Base-by-base conservation (phyloP, 2,113 vertebrate genomes). In the Upupa epops region DNA sequence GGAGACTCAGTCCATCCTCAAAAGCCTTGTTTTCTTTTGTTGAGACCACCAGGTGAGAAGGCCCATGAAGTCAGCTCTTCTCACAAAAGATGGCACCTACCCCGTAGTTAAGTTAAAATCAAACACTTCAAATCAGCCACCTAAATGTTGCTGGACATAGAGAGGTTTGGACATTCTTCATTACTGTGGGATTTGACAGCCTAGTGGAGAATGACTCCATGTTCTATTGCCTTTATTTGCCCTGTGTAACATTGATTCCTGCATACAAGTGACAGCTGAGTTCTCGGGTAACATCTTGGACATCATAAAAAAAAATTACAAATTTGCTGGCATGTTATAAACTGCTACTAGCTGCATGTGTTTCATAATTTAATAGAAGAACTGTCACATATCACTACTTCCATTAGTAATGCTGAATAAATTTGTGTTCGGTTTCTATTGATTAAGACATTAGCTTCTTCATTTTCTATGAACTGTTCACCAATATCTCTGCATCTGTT, bases 371-470 rank as follows among this genome's bases (percentile, higher is more conserved):
- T 92, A 88, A 88, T 86, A 95, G 80, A 63, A 63, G 29, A 92
- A 94, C 40, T 86, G 69, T 56, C 31, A 94, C 74, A 60, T 88
- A 89, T 88, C 85, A 95, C 92, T 89, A 74, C 61, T 89, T 88
- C 84, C 61, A 91, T 88, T 83, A 96, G 86, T 86, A 76, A 79
- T 70, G 85, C 37, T 81, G 87, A 92, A 91, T 90, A 92, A 72
- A 94, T 94, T 92, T 92, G 77, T 94, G 88, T 93, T 95, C 90
- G 45, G 64, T 85, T 93, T 88, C 90, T 91, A 89, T 95, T 94
- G 94, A 96, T 94, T 94, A 96, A 86, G 42, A 87, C 86, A 56
- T 52, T 93, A 97, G 89, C 55, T 70, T 54, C 64, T 86, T 90
- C 84, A 20, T 80, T 88, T 91, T 86, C 69, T 71, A 89, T 21